Evolutionary conservation across 2,888 invertebrate species (phyloP), one percentile per base, ranked within the genome.

Genomic region (Ornithoptera priamus): DNA sequence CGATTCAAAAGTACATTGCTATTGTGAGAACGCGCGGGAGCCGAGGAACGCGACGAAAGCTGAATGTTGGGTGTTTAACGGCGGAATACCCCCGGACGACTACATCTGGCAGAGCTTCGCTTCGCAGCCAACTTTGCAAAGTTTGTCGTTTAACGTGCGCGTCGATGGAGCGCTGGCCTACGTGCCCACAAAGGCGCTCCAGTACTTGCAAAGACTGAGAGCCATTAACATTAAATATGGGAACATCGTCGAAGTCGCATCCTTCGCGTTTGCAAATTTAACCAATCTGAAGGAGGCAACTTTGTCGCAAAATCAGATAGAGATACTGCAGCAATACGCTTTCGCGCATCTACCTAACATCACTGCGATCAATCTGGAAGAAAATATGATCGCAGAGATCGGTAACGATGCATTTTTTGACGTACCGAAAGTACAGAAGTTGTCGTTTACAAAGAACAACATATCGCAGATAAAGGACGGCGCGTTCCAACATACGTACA

Each of bases 391-490:
- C 75, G 92, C 94, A 18, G 96, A 96, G 81, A 94, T 97, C 68
- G 95, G 95, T 77, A 93, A 95, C 66, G 94, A 95, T 77, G 95
- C 95, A 1, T 97, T 97, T 84, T 93, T 94, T 62, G 95, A 96
- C 81, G 84, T 97, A 68, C 96, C 97, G 0, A 93, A 94, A 68
- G 87, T 97, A 74, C 94, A 95, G 77, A 95, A 96, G 73, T 94
- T 99, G 58, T 95, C 95, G 74, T 93, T 99, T 66, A 97, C 97
- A 77, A 96, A 96, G 81, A 99, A 99, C 89, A 96, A 96, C 82
- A 94, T 99, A 75, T 95, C 96, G 72, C 94, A 95, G 53, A 93
- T 98, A 73, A 97, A 97, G 77, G 97, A 97, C 73, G 96, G 96
- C 73, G 96, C 98, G 30, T 97, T 97, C 80, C 93, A 94, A 76